phyloP scores from a whole-genome alignment of 2,888 invertebrate genomes.

The Anoplius nigerrimus region DNA sequence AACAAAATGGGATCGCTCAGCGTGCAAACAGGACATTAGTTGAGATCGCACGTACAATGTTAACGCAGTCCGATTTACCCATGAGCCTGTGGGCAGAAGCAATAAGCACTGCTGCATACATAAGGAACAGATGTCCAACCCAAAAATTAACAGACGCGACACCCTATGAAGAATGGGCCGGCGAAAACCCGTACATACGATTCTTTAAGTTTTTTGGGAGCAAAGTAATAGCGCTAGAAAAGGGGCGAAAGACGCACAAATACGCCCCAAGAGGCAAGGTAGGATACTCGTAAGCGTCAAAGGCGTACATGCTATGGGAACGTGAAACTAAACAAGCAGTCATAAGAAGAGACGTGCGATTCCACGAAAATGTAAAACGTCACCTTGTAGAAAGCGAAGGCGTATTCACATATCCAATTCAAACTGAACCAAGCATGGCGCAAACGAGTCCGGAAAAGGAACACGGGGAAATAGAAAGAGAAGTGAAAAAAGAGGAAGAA shows the following conservation, averaged over 20 bases:
- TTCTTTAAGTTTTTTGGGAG: conserved; percentile 17
- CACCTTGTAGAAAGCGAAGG: background rate
- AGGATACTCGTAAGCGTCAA: conserved; percentile 8
- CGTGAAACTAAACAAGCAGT: background rate
- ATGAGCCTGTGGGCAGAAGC: conserved; percentile 18
- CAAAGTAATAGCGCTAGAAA: background rate
- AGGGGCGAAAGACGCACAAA: conserved; percentile 2
- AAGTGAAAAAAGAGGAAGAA: background rate
- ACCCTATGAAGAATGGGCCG: conserved; percentile 14
- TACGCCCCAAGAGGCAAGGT: conserved; percentile 19
- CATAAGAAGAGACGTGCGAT: conserved; percentile 6
- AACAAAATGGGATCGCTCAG: conserved; percentile 27
- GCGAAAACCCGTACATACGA: conserved; percentile 15
- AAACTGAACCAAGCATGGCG: too few relatives aligned
- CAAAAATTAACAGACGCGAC: conserved; percentile 3
- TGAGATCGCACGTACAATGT: conserved; percentile 22
- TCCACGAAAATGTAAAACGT: background rate
- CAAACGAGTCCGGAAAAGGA: background rate
- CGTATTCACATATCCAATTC: too few relatives aligned
- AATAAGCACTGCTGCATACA: conserved; percentile 16
- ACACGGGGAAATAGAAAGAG: background rate
- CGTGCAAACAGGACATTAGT: conserved; percentile 20
- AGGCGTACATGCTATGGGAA: conserved; percentile 5
- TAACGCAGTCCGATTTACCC: conserved; percentile 14
- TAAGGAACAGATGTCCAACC: conserved; percentile 21